Base-by-base conservation (phyloP, 1,140 invertebrate species). In the Brachionus plicatilis region DNA sequence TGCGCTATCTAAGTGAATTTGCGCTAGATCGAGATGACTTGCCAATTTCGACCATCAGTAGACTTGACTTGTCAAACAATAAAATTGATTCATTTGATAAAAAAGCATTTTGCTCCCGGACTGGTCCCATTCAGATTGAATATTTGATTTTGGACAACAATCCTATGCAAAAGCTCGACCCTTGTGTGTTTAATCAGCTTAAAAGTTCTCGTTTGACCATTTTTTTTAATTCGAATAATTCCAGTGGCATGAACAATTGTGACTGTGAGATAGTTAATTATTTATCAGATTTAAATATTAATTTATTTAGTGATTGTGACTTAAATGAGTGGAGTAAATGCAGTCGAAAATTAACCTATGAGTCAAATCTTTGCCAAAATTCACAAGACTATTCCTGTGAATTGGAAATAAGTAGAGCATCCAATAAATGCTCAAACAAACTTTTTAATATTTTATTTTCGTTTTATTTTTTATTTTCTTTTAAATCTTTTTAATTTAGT, bases 231-330 rank as follows among this genome's bases (percentile, higher is more conserved):
- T 76, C 72, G 27, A 76, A 53, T 14, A 76, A 76, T 76, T 14
- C 17, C 27, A 53, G 3, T 76, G 12, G 11, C 12, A 24, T n/a
- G 7, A 70, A 70, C 37, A 76, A 76, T 76, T 76, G 72, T 76
- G 45, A 76, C 43, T 76, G 72, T 29, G 72, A 76, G 27, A 29
- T 76, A 50, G 72, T 76, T n/a, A 76, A 76, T 47, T 76, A 76
- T 76, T 53, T 76, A 11, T 47, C 72, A 53, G 72, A 47, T 76
- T 53, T 76, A 12, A 76, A 50, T 29, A 76, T 76, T 47, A 76
- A 76, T 76, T 76, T 76, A 50, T 76, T 76, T 50, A 76, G 72
- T 33, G 72, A 76, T n/a, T 76, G 72, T 76, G 72, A 76, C 47
- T 76, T 53, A 29, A 47, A 76, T 50, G 72, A 76, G 5, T 47